A percentile compares a stretch with the other conserved stretches of the same genome.
phyloP scores from a whole-genome alignment of 2,888 invertebrate species.

The Trachelus tabidus region DNA sequence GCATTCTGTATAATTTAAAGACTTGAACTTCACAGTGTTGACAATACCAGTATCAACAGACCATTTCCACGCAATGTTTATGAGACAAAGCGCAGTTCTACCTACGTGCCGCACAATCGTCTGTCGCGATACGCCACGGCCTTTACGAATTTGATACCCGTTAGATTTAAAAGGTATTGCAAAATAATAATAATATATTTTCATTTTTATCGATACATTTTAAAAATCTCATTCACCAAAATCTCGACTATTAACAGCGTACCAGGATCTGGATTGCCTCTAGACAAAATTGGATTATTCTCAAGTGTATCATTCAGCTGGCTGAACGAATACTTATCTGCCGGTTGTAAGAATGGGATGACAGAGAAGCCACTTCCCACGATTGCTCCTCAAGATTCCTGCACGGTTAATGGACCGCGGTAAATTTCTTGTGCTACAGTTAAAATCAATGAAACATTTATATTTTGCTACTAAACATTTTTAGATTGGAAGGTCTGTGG shows the following conservation, averaged over 20 bases:
- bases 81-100: slow-evolving; percentile 37
- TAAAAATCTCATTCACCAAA: not conserved
- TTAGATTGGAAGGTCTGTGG: slow-evolving; percentile 67
- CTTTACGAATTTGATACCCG: slow-evolving; percentile 49
- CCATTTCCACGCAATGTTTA: slow-evolving; percentile 12
- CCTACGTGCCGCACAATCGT: slow-evolving; percentile 54
- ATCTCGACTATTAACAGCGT: slow-evolving; percentile 23
- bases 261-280: slow-evolving; percentile 43
- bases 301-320: slow-evolving; percentile 68
- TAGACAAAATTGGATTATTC: slow-evolving; percentile 67
- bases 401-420: slow-evolving; percentile 67
- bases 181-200: not conserved
- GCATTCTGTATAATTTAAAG: slow-evolving; percentile 13
- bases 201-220: not conserved
- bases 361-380: slow-evolving; percentile 61
- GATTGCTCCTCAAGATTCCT: slow-evolving; percentile 64
- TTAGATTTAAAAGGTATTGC: slow-evolving; percentile 46
- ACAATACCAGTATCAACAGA: slow-evolving; percentile 12
- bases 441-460: slow-evolving; percentile 2
- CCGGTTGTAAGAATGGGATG: slow-evolving; percentile 65
- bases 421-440: slow-evolving; percentile 31
- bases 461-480: slow-evolving; percentile 25
- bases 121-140: slow-evolving; percentile 52
- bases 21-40: slow-evolving; percentile 18
- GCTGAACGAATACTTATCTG: slow-evolving; percentile 67